Conservation (phyloP, 2,888 invertebrate species). For the Nomada fabriciana region DNA sequence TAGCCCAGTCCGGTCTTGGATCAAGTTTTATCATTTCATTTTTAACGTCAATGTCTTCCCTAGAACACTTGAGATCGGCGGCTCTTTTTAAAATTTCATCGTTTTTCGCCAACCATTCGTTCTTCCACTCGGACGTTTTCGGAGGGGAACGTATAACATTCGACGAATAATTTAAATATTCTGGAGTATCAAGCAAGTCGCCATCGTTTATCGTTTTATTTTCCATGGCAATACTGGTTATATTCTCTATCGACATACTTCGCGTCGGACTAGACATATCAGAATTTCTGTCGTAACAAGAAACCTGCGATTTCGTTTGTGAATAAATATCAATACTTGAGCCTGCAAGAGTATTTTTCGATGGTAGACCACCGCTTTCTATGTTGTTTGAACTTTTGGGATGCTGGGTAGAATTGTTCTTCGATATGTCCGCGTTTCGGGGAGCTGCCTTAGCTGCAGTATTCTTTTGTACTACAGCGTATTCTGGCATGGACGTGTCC, state of each 20-base stretch:
- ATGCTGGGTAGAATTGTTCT: constrained; percentile 45
- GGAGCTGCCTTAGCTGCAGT: constrained; percentile 54
- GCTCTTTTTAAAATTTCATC: constrained; percentile 80
- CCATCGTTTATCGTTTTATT: constrained; percentile 62
- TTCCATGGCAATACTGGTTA: constrained; percentile 59
- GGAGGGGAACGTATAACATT: constrained; percentile 77
- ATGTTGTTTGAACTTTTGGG: constrained; percentile 47
- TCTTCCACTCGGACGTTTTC: constrained; percentile 82
- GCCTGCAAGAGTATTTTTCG: constrained; percentile 58
- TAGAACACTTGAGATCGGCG: constrained; percentile 71
- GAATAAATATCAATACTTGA: constrained; percentile 64
- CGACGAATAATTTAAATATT: constrained; percentile 71
- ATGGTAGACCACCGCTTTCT: constrained; percentile 35
- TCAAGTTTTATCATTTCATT: constrained; percentile 74
- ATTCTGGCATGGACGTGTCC: constrained; percentile 75
- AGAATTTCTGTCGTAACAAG: constrained; percentile 65
- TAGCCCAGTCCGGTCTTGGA: constrained; percentile 80
- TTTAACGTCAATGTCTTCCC: constrained; percentile 65
- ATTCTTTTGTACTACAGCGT: constrained; percentile 81
- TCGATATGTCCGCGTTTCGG: constrained; percentile 52
- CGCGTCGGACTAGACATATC: constrained; percentile 74
- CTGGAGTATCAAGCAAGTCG: constrained; percentile 74
- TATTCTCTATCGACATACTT: constrained; percentile 73
- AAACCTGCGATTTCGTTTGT: constrained; percentile 65
- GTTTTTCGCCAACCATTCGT: constrained; percentile 81